phyloP scores from a whole-genome alignment of 2,797 vertebrate genomes.

The Anabacerthia variegaticeps region DNA sequence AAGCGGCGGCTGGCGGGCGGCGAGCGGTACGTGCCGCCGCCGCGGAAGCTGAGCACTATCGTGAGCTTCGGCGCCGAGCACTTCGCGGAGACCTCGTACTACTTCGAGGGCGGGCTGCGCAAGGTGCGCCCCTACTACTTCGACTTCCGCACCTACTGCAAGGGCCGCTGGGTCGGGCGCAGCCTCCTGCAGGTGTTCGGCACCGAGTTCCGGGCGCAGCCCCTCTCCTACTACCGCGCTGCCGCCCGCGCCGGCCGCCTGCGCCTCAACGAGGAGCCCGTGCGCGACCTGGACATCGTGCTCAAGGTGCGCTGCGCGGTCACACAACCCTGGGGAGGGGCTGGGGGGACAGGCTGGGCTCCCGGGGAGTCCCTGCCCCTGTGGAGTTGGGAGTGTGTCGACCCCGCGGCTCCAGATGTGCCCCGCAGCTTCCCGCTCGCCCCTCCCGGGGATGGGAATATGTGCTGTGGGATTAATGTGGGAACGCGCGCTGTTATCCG shows the following conservation, averaged over 20 bases:
- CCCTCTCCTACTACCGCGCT: slow-evolving; percentile 85
- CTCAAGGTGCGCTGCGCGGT: slow-evolving; percentile 82
- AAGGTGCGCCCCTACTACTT: slow-evolving; percentile 94
- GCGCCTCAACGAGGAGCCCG: slow-evolving; percentile 85
- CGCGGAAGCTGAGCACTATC: slow-evolving; percentile 85
- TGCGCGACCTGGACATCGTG: slow-evolving; percentile 84
- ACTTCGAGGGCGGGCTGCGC: slow-evolving; percentile 90
- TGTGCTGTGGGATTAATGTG: rapidly evolving
- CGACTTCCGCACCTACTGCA: slow-evolving; percentile 94
- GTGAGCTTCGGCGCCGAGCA: slow-evolving; percentile 90
- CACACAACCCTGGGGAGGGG: rapidly evolving
- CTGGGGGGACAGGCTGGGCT: too few relatives aligned
- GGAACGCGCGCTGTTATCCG: rapidly evolving
- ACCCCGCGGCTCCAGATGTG: rapidly evolving
- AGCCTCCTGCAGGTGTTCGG: slow-evolving; percentile 88
- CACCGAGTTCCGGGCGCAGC: slow-evolving; percentile 89
- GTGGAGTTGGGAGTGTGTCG: not conserved
- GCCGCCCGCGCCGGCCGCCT: slow-evolving; percentile 88
- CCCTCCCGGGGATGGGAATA: rapidly evolving
- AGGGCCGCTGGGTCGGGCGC: slow-evolving; percentile 95
- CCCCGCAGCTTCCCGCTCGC: rapidly evolving
- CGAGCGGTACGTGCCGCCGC: slow-evolving; percentile 89
- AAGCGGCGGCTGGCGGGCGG: slow-evolving; percentile 12
- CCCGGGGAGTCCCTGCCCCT: rapidly evolving
- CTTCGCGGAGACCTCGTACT: slow-evolving; percentile 91